Percentiles rank a stretch among this genome's conserved stretches.
phyloP scores from a whole-genome alignment of 2,888 invertebrate species.

The Rhogogaster chlorosoma region DNA sequence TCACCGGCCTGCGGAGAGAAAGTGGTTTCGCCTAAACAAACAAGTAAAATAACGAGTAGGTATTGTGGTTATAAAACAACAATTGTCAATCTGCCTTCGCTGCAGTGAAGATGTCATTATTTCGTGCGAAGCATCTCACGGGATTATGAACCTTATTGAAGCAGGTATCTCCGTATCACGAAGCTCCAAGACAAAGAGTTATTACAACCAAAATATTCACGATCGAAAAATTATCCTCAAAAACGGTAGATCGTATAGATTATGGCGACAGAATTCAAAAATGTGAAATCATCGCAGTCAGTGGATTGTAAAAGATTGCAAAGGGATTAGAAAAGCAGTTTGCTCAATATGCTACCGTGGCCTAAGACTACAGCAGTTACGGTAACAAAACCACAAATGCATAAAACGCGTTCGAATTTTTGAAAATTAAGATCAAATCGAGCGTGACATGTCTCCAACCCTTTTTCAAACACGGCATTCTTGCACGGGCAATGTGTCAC shows the following conservation, averaged over 20 bases:
- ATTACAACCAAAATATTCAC: neutral
- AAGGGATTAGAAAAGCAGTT: neutral
- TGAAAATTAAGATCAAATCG: slow-evolving; percentile 29
- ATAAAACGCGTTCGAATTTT: slow-evolving; percentile 29
- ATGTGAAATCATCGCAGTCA: neutral
- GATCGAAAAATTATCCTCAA: neutral
- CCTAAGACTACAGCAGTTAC: neutral
- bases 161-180: neutral
- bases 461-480: slow-evolving; percentile 50
- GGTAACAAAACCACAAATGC: neutral
- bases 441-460: slow-evolving; percentile 47
- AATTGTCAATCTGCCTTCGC: neutral
- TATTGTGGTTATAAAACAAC: slow-evolving; percentile 10
- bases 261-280: neutral
- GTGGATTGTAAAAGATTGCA: neutral
- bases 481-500: slow-evolving; percentile 46
- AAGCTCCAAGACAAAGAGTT: neutral
- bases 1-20: slow-evolving; percentile 24
- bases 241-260: neutral
- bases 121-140: slow-evolving; percentile 13
- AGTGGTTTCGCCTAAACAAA: slow-evolving; percentile 49
- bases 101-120: slow-evolving; percentile 9
- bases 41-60: slow-evolving; percentile 4
- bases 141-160: neutral
- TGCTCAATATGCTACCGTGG: neutral